Evolutionary conservation across 1,140 invertebrate genomes (phyloP).

Genomic region (Drosophila fuyamai): DNA sequence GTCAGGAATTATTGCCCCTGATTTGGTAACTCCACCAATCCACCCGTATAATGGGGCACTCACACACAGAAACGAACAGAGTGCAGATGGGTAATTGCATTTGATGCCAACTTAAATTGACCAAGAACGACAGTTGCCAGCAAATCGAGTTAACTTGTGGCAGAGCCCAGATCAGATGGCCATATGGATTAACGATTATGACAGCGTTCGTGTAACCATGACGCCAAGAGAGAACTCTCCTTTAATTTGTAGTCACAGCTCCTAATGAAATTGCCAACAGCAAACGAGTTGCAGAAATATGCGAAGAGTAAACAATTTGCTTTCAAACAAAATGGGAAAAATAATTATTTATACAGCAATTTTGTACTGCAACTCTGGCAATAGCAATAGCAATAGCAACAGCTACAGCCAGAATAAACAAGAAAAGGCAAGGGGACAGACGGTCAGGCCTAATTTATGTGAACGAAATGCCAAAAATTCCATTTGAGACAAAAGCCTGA

Average conservation of each 20-base stretch:
- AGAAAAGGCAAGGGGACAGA: not conserved
- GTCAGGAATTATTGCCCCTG: constrained; percentile 1
- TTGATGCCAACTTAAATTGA: constrained; percentile 37
- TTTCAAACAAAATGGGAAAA: constrained; percentile 56
- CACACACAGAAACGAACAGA: not conserved
- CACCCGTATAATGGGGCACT: not conserved
- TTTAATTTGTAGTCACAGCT: constrained; percentile 32
- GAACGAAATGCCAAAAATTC: constrained; percentile 75
- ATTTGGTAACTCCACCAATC: constrained; percentile 14
- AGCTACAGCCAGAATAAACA: constrained; percentile 13
- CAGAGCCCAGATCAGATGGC: constrained; percentile 28
- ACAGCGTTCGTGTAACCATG: not conserved
- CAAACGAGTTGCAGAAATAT: constrained; percentile 14
- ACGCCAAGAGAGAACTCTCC: not conserved
- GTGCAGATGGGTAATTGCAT: constrained; percentile 34
- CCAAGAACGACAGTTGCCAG: constrained; percentile 18
- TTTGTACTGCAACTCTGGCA: constrained; percentile 50
- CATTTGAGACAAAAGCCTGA: constrained; percentile 61
- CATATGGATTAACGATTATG: constrained; percentile 37
- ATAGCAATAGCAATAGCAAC: no score
- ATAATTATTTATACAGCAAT: constrained; percentile 59
- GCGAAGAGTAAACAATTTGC: constrained; percentile 62
- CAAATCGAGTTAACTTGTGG: constrained; percentile 31
- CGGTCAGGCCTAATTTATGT: constrained; percentile 65
- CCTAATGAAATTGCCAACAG: constrained; percentile 23